Conservation (phyloP, 2,113 vertebrate genomes). For the Actenoides hombroni region DNA sequence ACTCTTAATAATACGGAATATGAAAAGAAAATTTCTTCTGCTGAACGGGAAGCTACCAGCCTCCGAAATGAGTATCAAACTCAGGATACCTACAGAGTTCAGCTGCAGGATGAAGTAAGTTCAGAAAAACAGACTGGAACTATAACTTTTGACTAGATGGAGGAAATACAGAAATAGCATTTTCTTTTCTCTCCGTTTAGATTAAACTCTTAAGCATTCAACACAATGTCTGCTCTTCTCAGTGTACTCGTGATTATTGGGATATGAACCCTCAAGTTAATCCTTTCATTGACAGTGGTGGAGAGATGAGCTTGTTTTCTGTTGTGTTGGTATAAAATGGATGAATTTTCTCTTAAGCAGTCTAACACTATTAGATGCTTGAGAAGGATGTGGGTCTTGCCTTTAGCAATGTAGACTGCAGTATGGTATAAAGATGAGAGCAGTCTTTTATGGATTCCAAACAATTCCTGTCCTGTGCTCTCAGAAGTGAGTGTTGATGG, state of each 20-base stretch:
- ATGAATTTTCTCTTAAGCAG: neutral
- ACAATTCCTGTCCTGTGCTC: neutral
- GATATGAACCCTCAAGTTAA: neutral
- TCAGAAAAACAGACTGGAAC: neutral
- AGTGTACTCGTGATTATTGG: neutral
- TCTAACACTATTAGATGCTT: neutral
- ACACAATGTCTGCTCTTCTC: neutral
- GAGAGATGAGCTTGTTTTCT: neutral
- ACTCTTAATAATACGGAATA: slow-evolving; percentile 86
- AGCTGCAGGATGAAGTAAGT: slow-evolving; percentile 84
- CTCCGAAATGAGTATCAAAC: slow-evolving; percentile 77
- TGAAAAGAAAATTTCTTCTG: slow-evolving; percentile 80
- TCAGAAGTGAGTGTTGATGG: neutral
- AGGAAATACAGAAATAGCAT: neutral
- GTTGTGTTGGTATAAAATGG: neutral
- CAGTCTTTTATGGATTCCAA: neutral
- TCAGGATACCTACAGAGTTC: slow-evolving; percentile 73
- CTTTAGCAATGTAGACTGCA: neutral
- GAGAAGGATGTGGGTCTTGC: neutral
- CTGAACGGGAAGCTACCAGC: slow-evolving; percentile 76
- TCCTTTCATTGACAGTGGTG: neutral
- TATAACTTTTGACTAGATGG: neutral
- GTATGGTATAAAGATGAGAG: neutral
- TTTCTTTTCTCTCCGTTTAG: neutral
- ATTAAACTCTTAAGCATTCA: neutral